Evolutionary conservation across 2,888 invertebrate species (phyloP).

Genomic region (Venustoraphidia nigricollis): DNA sequence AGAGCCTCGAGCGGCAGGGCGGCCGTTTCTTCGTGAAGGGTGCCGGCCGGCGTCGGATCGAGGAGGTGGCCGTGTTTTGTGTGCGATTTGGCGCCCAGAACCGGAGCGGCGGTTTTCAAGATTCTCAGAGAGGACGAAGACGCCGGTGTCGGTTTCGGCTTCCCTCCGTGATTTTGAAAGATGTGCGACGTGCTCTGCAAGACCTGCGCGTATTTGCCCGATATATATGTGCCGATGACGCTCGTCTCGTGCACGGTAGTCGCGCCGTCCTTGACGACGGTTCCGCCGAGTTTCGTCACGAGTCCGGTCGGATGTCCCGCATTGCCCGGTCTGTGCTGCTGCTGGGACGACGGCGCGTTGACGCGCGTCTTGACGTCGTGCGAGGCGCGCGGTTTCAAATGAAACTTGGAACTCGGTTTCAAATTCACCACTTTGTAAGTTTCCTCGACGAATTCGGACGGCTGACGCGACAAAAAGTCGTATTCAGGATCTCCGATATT

Average conservation of each 20-base stretch:
- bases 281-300: slow-evolving; percentile 72
- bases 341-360: slow-evolving; percentile 29
- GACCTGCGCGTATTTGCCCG: slow-evolving; percentile 78
- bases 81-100: slow-evolving; percentile 29
- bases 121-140: slow-evolving; percentile 42
- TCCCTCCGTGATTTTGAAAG: slow-evolving; percentile 28
- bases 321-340: slow-evolving; percentile 33
- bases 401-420: slow-evolving; percentile 46
- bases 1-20: slow-evolving; percentile 35
- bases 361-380: slow-evolving; percentile 25
- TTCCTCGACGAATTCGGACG: slow-evolving; percentile 72
- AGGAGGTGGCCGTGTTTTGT: slow-evolving; percentile 32
- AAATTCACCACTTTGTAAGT: slow-evolving; percentile 71
- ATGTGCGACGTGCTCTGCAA: slow-evolving; percentile 67
- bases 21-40: slow-evolving; percentile 39
- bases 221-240: slow-evolving; percentile 77
- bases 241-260: slow-evolving; percentile 79
- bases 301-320: slow-evolving; percentile 61
- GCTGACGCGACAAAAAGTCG: slow-evolving; percentile 70
- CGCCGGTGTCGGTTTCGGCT: slow-evolving; percentile 49
- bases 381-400: slow-evolving; percentile 32
- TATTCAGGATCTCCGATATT: slow-evolving; percentile 70
- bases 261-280: slow-evolving; percentile 63
- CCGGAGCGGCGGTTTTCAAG: slow-evolving; percentile 60
- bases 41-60: slow-evolving; percentile 45